Base-by-base conservation (phyloP, 2,888 invertebrate species). In the Thymelicus lineola region DNA sequence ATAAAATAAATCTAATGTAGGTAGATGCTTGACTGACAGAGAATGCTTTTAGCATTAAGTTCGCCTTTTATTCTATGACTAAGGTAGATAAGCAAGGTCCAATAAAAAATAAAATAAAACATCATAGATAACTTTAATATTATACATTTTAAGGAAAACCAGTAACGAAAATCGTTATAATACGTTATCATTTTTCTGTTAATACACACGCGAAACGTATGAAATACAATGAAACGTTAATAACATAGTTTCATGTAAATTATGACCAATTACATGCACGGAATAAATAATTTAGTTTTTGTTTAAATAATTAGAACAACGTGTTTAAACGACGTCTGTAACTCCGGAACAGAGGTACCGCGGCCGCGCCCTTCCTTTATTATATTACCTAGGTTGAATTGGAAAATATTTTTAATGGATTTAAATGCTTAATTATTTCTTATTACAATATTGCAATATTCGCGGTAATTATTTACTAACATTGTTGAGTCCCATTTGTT, bases 261-360 rank as follows among this genome's bases (percentile, higher is more conserved):
- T 55, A 55, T 12, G 28, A 55, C 5, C 14, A 55, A 55, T 55
- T 55, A 55, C 28, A 55, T 28, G 55, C 55, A 55, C 55, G 55
- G 28, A 55, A 55, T 14, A 55, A 12, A 55, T 55, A 28, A 28
- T 55, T 28, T 28, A 28, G 20, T 12, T 42, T 12, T 42, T 42
- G 42, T 42, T 42, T 42, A 42, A 42, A 42, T 42, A 42, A 42
- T 6, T 28, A 55, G 28, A 55, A 12, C 10, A 20, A 12, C 55
- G 4, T 55, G 28, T 28, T 28, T 9, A 12, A 28, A 55, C 20
- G 55, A 55, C 55, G 48, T 17, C 17, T 15, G 17, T 9, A 15
- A 10, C 17, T 17, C 55, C 55, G 55, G 55, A 55, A 28, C 10
- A 12, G 0, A 14, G 1, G 7, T 55, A 10, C 28, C 12, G 6